Evolutionary conservation across 2,113 vertebrate genomes (phyloP), one percentile per base, ranked within the genome.

Genomic region (Fregetta grallaria): DNA sequence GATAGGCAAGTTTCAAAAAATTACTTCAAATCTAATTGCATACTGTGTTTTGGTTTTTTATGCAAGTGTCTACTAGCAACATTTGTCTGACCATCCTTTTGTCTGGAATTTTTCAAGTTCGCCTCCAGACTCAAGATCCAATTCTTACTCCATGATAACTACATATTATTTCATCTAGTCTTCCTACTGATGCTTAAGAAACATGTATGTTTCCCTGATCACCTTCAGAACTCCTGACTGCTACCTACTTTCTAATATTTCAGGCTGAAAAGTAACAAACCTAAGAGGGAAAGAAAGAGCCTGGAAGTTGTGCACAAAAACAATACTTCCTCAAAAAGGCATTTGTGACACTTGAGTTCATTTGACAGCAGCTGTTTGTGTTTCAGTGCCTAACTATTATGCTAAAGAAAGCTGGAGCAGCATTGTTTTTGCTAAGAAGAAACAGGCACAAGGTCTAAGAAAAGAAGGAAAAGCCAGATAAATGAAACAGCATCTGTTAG

Each of bases 201-300:
- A 67, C 47, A 50, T 2, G 0, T 27, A 13, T 3, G 7, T 38
- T 86, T 63, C 61, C 52, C 47, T 30, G 12, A n/a, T 9, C 8
- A 36, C 29, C 16, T 63, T 71, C 53, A 75, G 52, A 82, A 88
- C 23, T 70, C 53, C 15, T 3, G 7, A 21, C 25, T 44, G 9
- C 32, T 40, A 40, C 21, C 23, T 49, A 17, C 25, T 88, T 66
- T 53, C 23, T 78, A 34, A 79, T 56, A 30, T 66, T 77, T 30
- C 76, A 70, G 13, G 26, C 4, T 65, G 49, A 49, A 55, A 83
- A 62, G 32, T 10, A 58, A 88, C 25, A 44, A 44, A 44, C 3
- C 6, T 6, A 49, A 85, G 36, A 61, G 12, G 25, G 34, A 89
- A 52, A n/a, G n/a, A 65, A 34, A 30, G 16, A 50, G 27, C 12